Conservation (phyloP, 2,113 vertebrate species). For the Phrynosoma blainvillii region DNA sequence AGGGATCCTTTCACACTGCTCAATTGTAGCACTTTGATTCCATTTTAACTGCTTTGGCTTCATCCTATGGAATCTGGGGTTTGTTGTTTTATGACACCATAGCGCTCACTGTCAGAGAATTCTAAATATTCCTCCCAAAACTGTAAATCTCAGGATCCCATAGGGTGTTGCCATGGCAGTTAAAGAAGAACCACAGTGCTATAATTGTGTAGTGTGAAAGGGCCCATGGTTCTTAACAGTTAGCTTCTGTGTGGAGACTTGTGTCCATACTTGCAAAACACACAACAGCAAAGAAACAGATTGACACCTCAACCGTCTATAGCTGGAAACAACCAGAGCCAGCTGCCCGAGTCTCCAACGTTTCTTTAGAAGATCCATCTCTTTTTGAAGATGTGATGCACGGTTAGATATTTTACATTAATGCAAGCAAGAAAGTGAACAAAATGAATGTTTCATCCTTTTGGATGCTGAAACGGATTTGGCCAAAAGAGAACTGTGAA, state of each 20-base stretch:
- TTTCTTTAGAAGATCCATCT: background rate
- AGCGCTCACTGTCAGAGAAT: too few relatives aligned
- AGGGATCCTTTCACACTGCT: background rate
- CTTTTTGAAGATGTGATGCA: background rate
- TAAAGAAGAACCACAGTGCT: too few relatives aligned
- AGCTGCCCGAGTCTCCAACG: background rate
- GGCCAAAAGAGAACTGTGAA: background rate
- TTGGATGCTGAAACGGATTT: background rate
- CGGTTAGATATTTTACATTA: background rate
- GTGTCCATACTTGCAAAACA: slow-evolving; percentile 27
- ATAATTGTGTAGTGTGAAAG: background rate
- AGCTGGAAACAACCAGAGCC: slow-evolving; percentile 28
- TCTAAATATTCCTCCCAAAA: too few relatives aligned
- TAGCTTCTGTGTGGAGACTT: slow-evolving; percentile 4
- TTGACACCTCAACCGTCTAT: slow-evolving; percentile 16
- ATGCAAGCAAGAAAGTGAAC: background rate
- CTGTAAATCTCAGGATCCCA: too few relatives aligned
- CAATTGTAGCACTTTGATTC: too few relatives aligned
- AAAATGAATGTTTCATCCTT: background rate
- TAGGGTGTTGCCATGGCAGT: too few relatives aligned
- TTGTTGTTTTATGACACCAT: too few relatives aligned
- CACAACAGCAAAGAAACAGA: slow-evolving; percentile 8
- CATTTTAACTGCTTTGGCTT: too few relatives aligned
- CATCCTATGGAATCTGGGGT: too few relatives aligned
- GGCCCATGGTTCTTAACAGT: slow-evolving; percentile 14